Evolutionary conservation across 2,888 invertebrate species (phyloP), one percentile per base, ranked within the genome.

Genomic region (Scaptomyza cyrtandrae): DNA sequence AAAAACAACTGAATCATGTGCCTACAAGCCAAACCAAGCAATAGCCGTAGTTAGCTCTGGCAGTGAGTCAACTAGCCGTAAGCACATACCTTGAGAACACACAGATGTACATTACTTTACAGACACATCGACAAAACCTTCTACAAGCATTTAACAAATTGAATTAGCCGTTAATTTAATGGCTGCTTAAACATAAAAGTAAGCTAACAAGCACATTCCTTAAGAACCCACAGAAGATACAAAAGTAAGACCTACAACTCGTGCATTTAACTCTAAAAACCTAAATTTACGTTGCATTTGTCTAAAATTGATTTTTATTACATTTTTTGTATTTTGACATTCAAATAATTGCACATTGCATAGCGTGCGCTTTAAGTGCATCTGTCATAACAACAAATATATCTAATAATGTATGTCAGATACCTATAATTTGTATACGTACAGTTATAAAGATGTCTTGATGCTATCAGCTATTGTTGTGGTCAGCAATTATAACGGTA

Each of bases 61-160:
- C 53, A 70, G 37, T 74, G 73, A 86, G 61, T 86, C 80, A 77
- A 45, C 24, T 19, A 19, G 41, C 16, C 16, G 62, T 7, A 6
- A 29, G 29, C 29, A 29, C 7, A 29, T 29, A 29, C 82, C 83
- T 79, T 78, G 82, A 58, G 64, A 67, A 74, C 46, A 37, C 56
- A 41, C 7, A 45, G 67, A 60, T 59, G 35, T 58, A 58, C 39
- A 48, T 56, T 48, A 43, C 19, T 46, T 58, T 50, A 44, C 9
- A 41, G 44, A 43, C 16, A 35, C 43, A 53, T 53, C 44, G 31
- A 27, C 37, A 52, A 39, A 48, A 13, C 54, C 59, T 13, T 27
- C 45, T 41, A 14, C 39, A 16, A 35, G 5, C 49, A 6, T 39
- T 13, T 53, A 9, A 56, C 39, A 67, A 60, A 29, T 39, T 35